These are phyloP conservation scores for Trichogramma dendrolimi DNA, from an alignment of 2,888 invertebrate species.

Conservation along the genomic window DNA sequence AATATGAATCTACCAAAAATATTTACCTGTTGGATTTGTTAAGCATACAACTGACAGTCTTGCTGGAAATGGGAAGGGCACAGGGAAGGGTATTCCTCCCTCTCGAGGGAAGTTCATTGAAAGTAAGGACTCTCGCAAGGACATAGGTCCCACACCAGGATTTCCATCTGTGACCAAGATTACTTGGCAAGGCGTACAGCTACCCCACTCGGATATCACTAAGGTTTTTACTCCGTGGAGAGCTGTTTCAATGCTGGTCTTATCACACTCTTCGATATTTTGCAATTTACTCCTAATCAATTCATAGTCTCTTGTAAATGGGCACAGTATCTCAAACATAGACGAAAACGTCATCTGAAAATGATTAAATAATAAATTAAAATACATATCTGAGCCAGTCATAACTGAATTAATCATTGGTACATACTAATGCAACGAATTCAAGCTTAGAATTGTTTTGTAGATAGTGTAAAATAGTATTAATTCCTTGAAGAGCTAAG, in stretches of 20 bases:
- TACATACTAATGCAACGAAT: constrained; percentile 64
- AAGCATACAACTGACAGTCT: constrained; percentile 75
- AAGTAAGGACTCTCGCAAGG: constrained; percentile 59
- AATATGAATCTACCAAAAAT: constrained; percentile 1
- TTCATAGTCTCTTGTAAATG: constrained; percentile 87
- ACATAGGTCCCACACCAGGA: constrained; percentile 64
- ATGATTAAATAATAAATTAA: constrained; percentile 8
- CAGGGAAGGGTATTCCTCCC: constrained; percentile 57
- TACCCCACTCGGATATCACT: constrained; percentile 85
- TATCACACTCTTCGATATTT: constrained; percentile 78
- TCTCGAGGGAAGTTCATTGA: constrained; percentile 52
- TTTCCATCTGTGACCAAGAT: constrained; percentile 75
- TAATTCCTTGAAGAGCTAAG: constrained; percentile 65
- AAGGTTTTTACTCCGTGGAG: constrained; percentile 75
- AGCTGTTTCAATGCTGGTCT: constrained; percentile 77
- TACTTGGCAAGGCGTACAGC: constrained; percentile 78
- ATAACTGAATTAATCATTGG: too few relatives aligned
- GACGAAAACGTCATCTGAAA: constrained; percentile 56
- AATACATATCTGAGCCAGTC: neutral
- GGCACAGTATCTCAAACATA: constrained; percentile 63
- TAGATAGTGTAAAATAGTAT: constrained; percentile 63
- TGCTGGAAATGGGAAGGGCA: constrained; percentile 77
- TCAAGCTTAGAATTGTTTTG: constrained; percentile 65
- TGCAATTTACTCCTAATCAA: constrained; percentile 70
- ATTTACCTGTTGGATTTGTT: constrained; percentile 62